A percentile compares a stretch with the other conserved stretches of the same genome.
These are phyloP conservation scores for Argyrosomus japonicus DNA, from an alignment of 2,113 vertebrate genomes.

Conservation along the genomic window DNA sequence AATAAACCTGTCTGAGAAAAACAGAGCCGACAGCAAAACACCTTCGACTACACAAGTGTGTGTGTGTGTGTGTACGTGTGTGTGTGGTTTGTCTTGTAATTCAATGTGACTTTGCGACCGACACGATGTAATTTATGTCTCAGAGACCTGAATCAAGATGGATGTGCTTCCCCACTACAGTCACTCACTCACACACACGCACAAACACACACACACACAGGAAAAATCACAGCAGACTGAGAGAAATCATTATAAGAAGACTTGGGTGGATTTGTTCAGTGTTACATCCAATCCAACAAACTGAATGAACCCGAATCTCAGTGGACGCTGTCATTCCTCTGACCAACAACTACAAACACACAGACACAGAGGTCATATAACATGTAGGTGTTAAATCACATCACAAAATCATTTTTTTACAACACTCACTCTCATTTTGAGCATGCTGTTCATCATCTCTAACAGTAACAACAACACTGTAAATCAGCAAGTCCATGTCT, in stretches of 20 bases:
- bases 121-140: slow-evolving; percentile 42
- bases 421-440: too few relatives aligned
- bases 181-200: too few relatives aligned
- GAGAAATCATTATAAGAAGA: not conserved
- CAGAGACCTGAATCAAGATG: slow-evolving; percentile 45
- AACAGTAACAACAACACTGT: not conserved
- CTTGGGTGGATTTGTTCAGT: slow-evolving; percentile 4
- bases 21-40: not conserved
- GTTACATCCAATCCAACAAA: not conserved
- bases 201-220: not conserved
- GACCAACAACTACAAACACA: not conserved
- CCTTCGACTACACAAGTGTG: not conserved
- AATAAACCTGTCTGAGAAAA: slow-evolving; percentile 16
- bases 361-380: not conserved
- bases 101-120: slow-evolving; percentile 45
- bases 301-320: slow-evolving; percentile 14
- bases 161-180: slow-evolving; percentile 12
- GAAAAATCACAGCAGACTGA: not conserved
- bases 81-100: slow-evolving; percentile 17
- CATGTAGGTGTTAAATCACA: too few relatives aligned
- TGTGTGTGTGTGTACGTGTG: not conserved
- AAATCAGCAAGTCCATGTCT: not conserved
- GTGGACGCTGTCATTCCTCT: not conserved
- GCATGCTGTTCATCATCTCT: not conserved
- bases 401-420: too few relatives aligned